phyloP scores from a whole-genome alignment of 2,113 vertebrate species.

The Heloderma charlesbogerti region DNA sequence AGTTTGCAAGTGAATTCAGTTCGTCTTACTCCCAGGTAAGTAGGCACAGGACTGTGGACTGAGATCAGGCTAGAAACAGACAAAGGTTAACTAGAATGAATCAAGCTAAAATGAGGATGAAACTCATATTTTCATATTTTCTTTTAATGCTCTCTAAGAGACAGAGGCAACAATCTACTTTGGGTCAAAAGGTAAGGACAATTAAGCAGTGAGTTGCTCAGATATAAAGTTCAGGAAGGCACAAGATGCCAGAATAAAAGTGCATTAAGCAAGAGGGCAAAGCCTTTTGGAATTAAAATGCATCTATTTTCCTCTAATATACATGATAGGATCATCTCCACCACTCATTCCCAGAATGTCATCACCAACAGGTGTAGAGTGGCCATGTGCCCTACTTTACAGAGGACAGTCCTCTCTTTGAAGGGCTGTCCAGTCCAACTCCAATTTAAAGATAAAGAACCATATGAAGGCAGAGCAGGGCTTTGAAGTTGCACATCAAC shows the following conservation, averaged over 20 bases:
- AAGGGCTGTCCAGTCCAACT: too few relatives aligned
- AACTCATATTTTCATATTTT: background rate
- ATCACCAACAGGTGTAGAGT: background rate
- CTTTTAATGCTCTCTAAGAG: background rate
- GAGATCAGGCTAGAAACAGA: background rate
- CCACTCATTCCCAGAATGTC: background rate
- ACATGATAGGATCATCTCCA: too few relatives aligned
- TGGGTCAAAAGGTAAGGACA: background rate
- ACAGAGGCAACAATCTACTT: background rate
- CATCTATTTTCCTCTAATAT: too few relatives aligned
- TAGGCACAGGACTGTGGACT: too few relatives aligned
- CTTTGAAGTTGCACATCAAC: too few relatives aligned
- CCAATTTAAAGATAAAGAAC: too few relatives aligned
- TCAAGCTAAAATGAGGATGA: background rate
- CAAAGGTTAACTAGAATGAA: background rate
- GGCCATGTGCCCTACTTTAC: too few relatives aligned
- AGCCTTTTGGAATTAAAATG: too few relatives aligned
- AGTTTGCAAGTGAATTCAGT: too few relatives aligned
- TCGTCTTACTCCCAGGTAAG: too few relatives aligned
- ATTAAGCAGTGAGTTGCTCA: background rate
- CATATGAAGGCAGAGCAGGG: too few relatives aligned
- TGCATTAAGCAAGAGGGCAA: background rate
- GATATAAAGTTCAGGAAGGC: background rate
- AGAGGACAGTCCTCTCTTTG: too few relatives aligned
- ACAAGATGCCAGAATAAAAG: background rate